Evolutionary conservation across 2,888 invertebrate genomes (phyloP).

Genomic region (Tribolium freemani): DNA sequence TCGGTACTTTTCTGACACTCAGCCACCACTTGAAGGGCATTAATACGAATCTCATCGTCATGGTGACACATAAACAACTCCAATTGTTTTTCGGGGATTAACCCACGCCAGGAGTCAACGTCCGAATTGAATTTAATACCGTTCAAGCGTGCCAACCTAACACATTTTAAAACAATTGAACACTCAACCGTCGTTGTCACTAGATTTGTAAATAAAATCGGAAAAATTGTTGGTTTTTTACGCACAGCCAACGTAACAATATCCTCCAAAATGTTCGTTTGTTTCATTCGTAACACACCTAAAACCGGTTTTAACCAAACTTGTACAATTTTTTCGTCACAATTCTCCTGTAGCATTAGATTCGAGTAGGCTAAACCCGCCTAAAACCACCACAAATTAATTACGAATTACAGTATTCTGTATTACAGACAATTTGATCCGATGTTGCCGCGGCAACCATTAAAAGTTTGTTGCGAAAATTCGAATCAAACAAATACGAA

Average conservation of each 20-base stretch:
- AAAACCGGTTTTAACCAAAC: slow-evolving; percentile 8
- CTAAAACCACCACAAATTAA: not conserved
- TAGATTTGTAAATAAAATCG: not conserved
- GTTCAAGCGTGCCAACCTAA: slow-evolving; percentile 70
- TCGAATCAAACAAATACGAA: slow-evolving; percentile 10
- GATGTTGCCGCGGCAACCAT: slow-evolving; percentile 55
- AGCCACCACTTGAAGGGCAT: slow-evolving; percentile 78
- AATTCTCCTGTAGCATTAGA: not conserved
- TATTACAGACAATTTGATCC: not conserved
- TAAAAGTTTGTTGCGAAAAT: not conserved
- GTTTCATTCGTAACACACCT: not conserved
- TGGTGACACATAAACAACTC: slow-evolving; percentile 72
- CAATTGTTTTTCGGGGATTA: slow-evolving; percentile 70
- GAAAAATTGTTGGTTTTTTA: slow-evolving; percentile 14
- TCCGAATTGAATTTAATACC: slow-evolving; percentile 57
- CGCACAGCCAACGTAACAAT: not conserved
- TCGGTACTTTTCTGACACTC: slow-evolving; percentile 84
- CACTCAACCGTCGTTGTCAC: slow-evolving; percentile 48
- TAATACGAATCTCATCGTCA: slow-evolving; percentile 77
- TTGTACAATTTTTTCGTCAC: slow-evolving; percentile 3
- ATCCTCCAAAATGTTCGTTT: not conserved
- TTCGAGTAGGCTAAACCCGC: not conserved
- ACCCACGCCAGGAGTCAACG: slow-evolving; percentile 70
- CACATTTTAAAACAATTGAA: slow-evolving; percentile 69
- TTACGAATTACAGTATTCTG: not conserved